Base-by-base conservation (phyloP, 2,888 invertebrate genomes). In the Tortricodes alternella region DNA sequence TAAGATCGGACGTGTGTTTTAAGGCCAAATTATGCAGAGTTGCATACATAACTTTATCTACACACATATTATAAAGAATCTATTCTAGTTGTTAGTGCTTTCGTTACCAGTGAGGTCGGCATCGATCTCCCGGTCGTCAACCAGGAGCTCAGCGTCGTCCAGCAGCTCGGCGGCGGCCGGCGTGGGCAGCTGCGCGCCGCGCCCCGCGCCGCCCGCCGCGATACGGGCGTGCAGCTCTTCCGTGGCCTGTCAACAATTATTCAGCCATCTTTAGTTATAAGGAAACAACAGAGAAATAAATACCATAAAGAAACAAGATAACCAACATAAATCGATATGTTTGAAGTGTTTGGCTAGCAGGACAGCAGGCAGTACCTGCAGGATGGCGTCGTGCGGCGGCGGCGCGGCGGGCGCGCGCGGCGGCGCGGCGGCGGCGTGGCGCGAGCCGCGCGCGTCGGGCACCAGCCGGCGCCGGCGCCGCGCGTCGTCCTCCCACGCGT, bases 401-500 rank as follows among this genome's bases (percentile, higher is more conserved):
- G 96, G 94, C 79, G 96, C 94, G 80, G 97, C 94, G 64, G 96
- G 90, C 50, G 96, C 95, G 34, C 97, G 95, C 81, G 96, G 94
- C 11, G 96, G 89, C 35, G 96, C 96, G 16, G 97, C 98, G 85
- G 97, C 97, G 8, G 96, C 96, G 89, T 98, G 98, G 49, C 95
- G 93, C n/a, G 96, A 95, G 2, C 99, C 99, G 61, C 96, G 92
- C 21, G 98, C 95, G 92, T 99, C 99, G 68, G 98, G 98, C 57
- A 99, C 96, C 80, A 99, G 96, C 37, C 99, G 93, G 71, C 99
- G 95, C 58, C 99, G 93, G 56, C 99, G 92, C 13, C 99, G 93
- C 4, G 98, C 98, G 91, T 99, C 99, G 88, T 99, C 99, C 89
- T 99, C 99, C 99, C 99, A 99, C 35, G 97, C 96, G 87, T 99